Base-by-base conservation (phyloP, 2,797 vertebrate genomes). In the Amblyopsis hoosieri region DNA sequence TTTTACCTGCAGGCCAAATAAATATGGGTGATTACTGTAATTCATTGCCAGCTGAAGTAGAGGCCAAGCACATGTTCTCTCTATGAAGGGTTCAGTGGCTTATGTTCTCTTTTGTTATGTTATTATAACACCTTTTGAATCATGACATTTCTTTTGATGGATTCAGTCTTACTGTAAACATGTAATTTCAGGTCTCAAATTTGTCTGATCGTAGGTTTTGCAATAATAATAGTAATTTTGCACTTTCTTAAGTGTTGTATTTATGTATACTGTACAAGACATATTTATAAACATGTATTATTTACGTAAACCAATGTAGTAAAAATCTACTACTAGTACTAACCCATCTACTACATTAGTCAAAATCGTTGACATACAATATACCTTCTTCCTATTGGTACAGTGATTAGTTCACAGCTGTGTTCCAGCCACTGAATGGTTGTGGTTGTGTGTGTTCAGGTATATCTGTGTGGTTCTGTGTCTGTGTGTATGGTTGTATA, bases 1-100 rank as follows among this genome's bases (percentile, higher is more conserved):
- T 8, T 60, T 62, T 65, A 59, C 48, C 52, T 60, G 17, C 14
- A 45, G 42, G 14, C 17, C 33, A 45, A 45, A 56, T 19, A 47
- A 58, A 23, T 46, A 37, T 23, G 13, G 6, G 37, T 42, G 37
- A 42, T 42, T 42, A 42, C 37, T 42, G 23, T 29, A 29, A 29
- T 29, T 42, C 37, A 7, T 42, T 9, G 9, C 37, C 37, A 42
- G 37, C 49, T 33, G 14, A 54, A 31, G 8, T 1, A 33, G 29
- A 42, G 37, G 17, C 0, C 10, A 58, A 12, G 37, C 48, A 42
- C 12, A 29, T 2, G 12, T 23, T 4, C 19, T 54, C 11, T 54
- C 47, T 48, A 4, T 31, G 51, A 4, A n/a, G 19, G 37, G 37
- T 42, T 42, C 8, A 42, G 9, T 63, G 42, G 19, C 48, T 0